A percentile compares a stretch with the other conserved stretches of the same genome.
Conservation (phyloP, 2,888 invertebrate species). For the Alsophila aescularia region DNA sequence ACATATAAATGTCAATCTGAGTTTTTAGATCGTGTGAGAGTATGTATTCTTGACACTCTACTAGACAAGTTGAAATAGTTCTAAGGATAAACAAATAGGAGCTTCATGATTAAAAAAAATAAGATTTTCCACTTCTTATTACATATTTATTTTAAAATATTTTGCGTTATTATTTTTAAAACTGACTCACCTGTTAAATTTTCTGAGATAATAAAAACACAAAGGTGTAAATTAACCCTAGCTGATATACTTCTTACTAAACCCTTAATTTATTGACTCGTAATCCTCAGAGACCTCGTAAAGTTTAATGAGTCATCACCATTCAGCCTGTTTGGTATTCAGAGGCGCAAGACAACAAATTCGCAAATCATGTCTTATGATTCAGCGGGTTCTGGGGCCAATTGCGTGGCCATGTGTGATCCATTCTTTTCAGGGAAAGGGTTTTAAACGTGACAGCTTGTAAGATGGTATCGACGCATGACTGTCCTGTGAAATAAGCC, state of each 20-base stretch:
- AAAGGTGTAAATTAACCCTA: conserved; percentile 26
- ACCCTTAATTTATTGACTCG: conserved; percentile 34
- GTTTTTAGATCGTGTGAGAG: too few species aligned
- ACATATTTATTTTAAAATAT: neutral
- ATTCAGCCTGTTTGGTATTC: conserved; percentile 68
- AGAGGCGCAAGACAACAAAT: conserved; percentile 63
- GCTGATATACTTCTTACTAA: conserved; percentile 24
- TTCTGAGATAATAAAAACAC: conserved; percentile 4
- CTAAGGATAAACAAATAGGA: too few species aligned
- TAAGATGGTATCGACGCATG: conserved; percentile 58
- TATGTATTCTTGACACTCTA: too few species aligned
- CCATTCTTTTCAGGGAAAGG: conserved; percentile 58
- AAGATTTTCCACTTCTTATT: too few species aligned
- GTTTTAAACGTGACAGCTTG: conserved; percentile 48
- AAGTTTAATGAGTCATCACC: conserved; percentile 53
- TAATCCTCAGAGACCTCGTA: conserved; percentile 28
- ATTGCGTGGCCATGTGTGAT: conserved; percentile 42
- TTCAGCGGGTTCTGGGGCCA: conserved; percentile 58
- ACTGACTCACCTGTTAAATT: conserved; percentile 9
- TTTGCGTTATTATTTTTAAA: neutral
- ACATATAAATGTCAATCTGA: too few species aligned
- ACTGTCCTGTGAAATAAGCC: conserved; percentile 47
- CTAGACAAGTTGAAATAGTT: too few species aligned
- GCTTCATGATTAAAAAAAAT: too few species aligned
- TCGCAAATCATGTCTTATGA: conserved; percentile 75